Evolutionary conservation across 2,797 vertebrate genomes (phyloP).

Genomic region (Mormyrus hasselquistii): DNA sequence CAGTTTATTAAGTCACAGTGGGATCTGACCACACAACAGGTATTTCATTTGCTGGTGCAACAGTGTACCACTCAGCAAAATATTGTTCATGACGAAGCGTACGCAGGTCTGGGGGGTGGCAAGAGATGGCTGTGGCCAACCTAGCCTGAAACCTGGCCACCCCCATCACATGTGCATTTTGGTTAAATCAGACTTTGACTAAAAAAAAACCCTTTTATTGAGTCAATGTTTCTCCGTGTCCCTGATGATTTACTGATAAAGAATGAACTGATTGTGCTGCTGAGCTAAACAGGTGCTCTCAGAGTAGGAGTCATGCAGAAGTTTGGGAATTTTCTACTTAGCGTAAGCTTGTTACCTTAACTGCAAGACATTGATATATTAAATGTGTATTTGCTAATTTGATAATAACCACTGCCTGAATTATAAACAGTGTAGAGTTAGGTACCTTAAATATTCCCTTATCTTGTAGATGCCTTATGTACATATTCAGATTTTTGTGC

Average conservation of each 20-base stretch:
- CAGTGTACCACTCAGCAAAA: not conserved
- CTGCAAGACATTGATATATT: not conserved
- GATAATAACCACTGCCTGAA: not conserved
- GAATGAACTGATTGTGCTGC: not conserved
- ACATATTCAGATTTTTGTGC: not conserved
- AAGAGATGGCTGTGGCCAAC: not conserved
- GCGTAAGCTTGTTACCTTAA: not conserved
- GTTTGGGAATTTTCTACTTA: not conserved
- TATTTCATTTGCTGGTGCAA: constrained; percentile 31
- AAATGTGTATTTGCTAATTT: not conserved
- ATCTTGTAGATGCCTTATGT: not conserved
- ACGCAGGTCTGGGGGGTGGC: not conserved
- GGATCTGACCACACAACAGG: constrained; percentile 98
- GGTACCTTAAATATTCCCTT: not conserved
- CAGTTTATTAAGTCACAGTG: constrained; percentile 89
- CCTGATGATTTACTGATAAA: not conserved
- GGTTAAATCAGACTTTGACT: not conserved
- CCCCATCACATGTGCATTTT: not conserved
- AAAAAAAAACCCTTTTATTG: not conserved
- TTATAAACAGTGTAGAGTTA: not conserved
- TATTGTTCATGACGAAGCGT: not conserved
- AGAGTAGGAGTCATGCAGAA: not conserved
- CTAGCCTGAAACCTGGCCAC: not conserved
- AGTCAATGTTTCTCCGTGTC: not conserved
- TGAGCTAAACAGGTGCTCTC: not conserved